Evolutionary conservation across 2,797 vertebrate species (phyloP).

Genomic region (Centroberyx gerrardi): DNA sequence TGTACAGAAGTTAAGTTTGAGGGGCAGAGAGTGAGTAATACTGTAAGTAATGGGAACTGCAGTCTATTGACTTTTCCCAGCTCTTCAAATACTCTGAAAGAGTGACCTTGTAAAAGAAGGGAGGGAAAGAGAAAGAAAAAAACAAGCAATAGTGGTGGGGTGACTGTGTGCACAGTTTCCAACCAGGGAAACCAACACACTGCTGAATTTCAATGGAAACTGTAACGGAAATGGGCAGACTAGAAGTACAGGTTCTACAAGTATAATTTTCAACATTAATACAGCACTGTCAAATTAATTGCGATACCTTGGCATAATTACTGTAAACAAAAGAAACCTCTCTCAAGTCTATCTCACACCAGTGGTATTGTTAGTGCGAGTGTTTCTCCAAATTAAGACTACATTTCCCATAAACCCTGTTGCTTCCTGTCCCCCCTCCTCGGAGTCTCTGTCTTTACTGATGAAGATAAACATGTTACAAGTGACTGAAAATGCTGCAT

Average conservation of each 20-base stretch:
- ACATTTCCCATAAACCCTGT: no score
- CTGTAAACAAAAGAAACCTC: no score
- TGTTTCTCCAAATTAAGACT: no score
- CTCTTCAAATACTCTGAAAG: constrained; percentile 64
- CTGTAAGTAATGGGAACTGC: constrained; percentile 42
- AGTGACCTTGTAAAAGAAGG: constrained; percentile 62
- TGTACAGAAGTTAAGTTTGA: background rate
- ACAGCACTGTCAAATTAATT: no score
- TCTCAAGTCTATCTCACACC: no score
- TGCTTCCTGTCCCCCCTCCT: no score
- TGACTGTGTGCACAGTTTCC: constrained; percentile 9
- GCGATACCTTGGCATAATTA: background rate
- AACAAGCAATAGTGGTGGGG: background rate
- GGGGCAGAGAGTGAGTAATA: constrained; percentile 9
- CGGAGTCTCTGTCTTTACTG: no score
- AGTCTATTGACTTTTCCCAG: constrained; percentile 83
- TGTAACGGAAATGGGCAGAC: background rate
- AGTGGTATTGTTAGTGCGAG: no score
- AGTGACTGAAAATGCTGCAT: no score
- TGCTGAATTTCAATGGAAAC: background rate
- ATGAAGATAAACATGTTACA: no score
- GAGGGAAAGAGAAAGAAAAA: constrained; percentile 17
- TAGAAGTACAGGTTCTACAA: background rate
- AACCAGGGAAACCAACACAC: background rate
- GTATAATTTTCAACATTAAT: constrained; percentile 14